phyloP scores from a whole-genome alignment of 2,888 invertebrate genomes.

The Enchytraeus crypticus region DNA sequence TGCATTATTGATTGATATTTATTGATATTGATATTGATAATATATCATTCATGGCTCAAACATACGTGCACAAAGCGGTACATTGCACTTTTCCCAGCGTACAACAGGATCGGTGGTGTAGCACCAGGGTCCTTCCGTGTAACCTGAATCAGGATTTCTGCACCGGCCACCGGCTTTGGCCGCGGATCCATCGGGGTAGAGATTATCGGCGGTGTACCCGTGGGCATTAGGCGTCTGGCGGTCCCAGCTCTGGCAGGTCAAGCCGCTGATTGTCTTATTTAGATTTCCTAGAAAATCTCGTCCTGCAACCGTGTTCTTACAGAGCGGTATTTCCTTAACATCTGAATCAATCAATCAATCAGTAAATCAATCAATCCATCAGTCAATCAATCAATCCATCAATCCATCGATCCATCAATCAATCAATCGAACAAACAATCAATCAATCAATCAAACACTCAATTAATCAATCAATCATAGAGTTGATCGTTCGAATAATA shows the following conservation, averaged over 20 bases:
- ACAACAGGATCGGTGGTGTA: background rate
- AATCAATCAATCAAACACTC: no score
- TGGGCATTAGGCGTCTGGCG: slow-evolving; percentile 10
- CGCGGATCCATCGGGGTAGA: background rate
- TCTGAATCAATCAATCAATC: no score
- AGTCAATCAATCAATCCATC: no score
- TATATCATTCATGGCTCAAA: no score
- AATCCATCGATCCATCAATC: no score
- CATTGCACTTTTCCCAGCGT: slow-evolving; percentile 6
- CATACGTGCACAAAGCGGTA: slow-evolving; percentile 5
- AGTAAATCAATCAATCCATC: no score
- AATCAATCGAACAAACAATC: no score
- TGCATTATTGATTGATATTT: no score
- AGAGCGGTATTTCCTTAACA: no score
- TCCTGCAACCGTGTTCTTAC: background rate
- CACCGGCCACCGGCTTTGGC: background rate
- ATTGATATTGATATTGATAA: no score
- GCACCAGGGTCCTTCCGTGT: slow-evolving; percentile 8
- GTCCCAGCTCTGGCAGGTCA: slow-evolving; percentile 19
- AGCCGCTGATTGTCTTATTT: slow-evolving; percentile 2
- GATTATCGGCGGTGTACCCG: background rate
- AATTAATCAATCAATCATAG: no score
- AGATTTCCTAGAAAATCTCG: slow-evolving; percentile 1
- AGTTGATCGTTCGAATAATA: no score
- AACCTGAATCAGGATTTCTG: slow-evolving; percentile 2